Evolutionary conservation across 2,113 vertebrate species (phyloP).

Genomic region (Microtus ochrogaster): DNA sequence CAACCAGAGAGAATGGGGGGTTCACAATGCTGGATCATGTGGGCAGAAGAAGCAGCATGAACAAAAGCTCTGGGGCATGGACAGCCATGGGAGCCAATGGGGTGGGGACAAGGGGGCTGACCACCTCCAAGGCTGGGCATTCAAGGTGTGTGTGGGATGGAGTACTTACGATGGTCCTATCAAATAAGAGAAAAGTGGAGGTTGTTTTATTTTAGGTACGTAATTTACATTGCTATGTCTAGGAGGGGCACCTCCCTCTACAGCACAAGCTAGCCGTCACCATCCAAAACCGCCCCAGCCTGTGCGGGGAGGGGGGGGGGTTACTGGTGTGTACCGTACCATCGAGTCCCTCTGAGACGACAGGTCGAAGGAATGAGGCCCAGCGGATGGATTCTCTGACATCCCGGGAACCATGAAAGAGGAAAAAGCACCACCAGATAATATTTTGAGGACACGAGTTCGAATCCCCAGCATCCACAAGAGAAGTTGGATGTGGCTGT

Average conservation of each 20-base stretch:
- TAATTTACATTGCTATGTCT: neutral
- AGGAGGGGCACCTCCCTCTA: neutral
- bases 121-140: neutral
- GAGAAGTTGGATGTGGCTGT: neutral
- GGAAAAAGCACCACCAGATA: neutral
- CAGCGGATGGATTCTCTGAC: neutral
- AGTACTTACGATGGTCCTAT: too few relatives aligned
- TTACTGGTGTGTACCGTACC: neutral
- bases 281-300: too few relatives aligned
- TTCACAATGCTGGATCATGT: neutral
- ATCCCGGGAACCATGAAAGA: neutral
- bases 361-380: neutral
- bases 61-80: neutral
- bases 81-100: neutral
- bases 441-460: neutral
- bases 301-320: too few relatives aligned
- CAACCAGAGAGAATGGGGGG: neutral
- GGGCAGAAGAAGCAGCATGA: neutral
- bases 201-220: neutral
- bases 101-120: neutral
- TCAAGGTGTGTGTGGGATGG: neutral
- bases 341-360: too few relatives aligned
- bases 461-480: neutral
- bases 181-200: too few relatives aligned
- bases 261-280: neutral